Percentiles rank a stretch among this genome's conserved stretches.
Conservation (phyloP, 53 echinoderm and acorn worm species). For the Patiria pectinifera region DNA sequence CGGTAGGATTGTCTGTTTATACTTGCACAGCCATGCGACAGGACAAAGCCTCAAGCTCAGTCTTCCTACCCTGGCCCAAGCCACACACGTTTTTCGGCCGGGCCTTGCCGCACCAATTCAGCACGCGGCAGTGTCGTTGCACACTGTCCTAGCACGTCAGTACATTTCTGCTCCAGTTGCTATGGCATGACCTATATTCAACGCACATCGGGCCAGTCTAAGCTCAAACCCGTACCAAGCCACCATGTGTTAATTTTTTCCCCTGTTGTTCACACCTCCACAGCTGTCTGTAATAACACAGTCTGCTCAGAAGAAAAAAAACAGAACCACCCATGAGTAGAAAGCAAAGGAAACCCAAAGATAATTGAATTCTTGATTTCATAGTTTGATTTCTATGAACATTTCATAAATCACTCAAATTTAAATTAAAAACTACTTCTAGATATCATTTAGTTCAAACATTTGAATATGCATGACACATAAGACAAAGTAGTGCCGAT, state of each 20-base stretch:
- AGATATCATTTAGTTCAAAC: no score
- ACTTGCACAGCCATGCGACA: slow-evolving; percentile 51
- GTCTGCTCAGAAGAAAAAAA: neutral
- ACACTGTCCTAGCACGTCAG: slow-evolving; percentile 55
- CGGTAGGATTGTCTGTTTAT: slow-evolving; percentile 35
- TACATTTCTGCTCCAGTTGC: slow-evolving; percentile 60
- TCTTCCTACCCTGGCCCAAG: slow-evolving; percentile 17
- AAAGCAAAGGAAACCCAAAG: slow-evolving; percentile 17
- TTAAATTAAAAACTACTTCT: neutral
- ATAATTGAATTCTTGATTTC: slow-evolving; percentile 53
- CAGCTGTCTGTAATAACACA: slow-evolving; percentile 66
- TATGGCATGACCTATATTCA: slow-evolving; percentile 44
- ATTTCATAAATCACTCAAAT: neutral
- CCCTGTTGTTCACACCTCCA: slow-evolving; percentile 59
- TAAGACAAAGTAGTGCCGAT: neutral
- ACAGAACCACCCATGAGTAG: neutral
- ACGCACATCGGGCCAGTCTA: neutral
- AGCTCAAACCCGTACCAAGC: slow-evolving; percentile 28
- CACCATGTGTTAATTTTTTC: slow-evolving; percentile 61
- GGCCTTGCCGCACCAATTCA: slow-evolving; percentile 43
- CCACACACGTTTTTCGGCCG: neutral
- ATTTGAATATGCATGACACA: neutral
- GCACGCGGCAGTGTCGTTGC: slow-evolving; percentile 33
- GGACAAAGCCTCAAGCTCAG: slow-evolving; percentile 35
- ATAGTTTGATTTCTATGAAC: neutral